phyloP scores from a whole-genome alignment of 2,113 vertebrate species.

The Seriola dumerili region DNA sequence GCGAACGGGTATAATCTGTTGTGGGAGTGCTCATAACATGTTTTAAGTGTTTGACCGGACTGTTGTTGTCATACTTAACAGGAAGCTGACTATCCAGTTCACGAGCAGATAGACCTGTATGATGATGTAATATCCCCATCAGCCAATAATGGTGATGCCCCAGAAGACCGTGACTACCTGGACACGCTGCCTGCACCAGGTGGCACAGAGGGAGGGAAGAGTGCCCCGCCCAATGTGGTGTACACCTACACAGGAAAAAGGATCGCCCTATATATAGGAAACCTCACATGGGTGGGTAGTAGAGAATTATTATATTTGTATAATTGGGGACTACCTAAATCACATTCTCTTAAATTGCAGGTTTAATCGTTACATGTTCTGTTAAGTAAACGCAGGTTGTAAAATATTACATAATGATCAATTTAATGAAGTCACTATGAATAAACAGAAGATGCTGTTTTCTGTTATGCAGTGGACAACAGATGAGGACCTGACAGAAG shows the following conservation, averaged over 20 bases:
- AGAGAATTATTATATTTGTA: not conserved
- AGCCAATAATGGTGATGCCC: slow-evolving; percentile 98
- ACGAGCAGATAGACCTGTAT: slow-evolving; percentile 98
- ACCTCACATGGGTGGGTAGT: slow-evolving; percentile 96
- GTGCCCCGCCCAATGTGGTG: slow-evolving; percentile 92
- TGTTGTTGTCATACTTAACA: slow-evolving; percentile 66
- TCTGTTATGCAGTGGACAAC: slow-evolving; percentile 94
- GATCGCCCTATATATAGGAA: slow-evolving; percentile 97
- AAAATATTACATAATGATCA: not conserved
- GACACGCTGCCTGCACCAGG: slow-evolving; percentile 93
- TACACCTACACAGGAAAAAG: slow-evolving; percentile 98
- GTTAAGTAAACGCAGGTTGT: not conserved
- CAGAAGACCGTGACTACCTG: slow-evolving; percentile 97
- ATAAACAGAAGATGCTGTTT: not conserved
- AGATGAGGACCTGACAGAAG: slow-evolving; percentile 98
- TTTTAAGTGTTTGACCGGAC: not conserved
- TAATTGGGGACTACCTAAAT: not conserved
- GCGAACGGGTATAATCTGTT: no score
- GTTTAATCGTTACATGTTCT: not conserved
- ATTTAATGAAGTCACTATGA: not conserved
- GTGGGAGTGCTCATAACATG: not conserved
- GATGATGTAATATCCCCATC: slow-evolving; percentile 99
- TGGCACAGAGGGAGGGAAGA: slow-evolving; percentile 93
- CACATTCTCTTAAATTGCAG: not conserved
- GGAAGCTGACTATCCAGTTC: slow-evolving; percentile 97